Evolutionary conservation across 2,888 invertebrate genomes (phyloP).

Genomic region (Tridacna gigas): DNA sequence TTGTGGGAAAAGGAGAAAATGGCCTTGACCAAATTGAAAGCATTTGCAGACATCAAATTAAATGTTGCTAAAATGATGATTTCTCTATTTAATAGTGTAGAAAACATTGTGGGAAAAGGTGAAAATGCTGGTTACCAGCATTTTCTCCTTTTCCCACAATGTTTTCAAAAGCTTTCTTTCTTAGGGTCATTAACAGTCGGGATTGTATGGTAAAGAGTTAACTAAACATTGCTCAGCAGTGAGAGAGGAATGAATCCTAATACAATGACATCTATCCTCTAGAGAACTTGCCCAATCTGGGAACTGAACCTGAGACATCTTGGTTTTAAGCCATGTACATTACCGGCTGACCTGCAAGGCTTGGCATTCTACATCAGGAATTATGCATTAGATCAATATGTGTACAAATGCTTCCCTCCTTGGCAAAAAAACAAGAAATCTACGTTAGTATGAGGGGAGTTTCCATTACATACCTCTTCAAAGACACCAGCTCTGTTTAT

Average conservation of each 20-base stretch:
- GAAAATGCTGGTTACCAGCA: background rate
- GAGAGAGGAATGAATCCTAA: too few species aligned
- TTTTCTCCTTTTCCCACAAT: background rate
- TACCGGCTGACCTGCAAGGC: too few species aligned
- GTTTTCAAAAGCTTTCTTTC: background rate
- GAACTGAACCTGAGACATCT: too few species aligned
- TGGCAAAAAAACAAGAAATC: background rate
- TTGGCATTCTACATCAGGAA: too few species aligned
- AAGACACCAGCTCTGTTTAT: conserved; percentile 83
- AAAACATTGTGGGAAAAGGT: background rate
- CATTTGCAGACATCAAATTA: background rate
- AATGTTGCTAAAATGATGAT: too few species aligned
- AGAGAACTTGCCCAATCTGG: too few species aligned
- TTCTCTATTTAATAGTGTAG: background rate
- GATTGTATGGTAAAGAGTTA: background rate
- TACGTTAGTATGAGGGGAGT: background rate
- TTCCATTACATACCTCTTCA: conserved; percentile 80
- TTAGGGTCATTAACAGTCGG: background rate
- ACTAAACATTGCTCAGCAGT: too few species aligned
- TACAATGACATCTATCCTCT: too few species aligned
- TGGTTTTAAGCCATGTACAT: too few species aligned
- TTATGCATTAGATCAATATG: too few species aligned
- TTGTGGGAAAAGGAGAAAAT: background rate
- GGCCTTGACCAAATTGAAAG: background rate
- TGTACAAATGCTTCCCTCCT: too few species aligned